These are phyloP conservation scores for Meandrina meandrites DNA, from an alignment of 92 coral and sea anemone species.

Conservation along the genomic window DNA sequence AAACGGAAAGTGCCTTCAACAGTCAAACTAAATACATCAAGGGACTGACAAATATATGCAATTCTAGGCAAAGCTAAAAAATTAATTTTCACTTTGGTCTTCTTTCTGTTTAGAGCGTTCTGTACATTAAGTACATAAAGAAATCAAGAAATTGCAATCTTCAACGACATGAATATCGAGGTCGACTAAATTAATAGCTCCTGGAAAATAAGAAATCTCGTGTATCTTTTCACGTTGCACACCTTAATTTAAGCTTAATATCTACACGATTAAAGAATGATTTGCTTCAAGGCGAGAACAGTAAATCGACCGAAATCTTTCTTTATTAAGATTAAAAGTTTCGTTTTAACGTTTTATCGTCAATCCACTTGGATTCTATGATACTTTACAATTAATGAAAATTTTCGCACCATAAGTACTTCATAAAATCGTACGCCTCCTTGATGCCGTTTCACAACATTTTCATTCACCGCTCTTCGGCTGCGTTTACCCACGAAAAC, in stretches of 20 bases:
- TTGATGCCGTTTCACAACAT: not conserved
- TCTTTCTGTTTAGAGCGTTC: not conserved
- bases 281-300: not conserved
- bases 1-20: slow-evolving; percentile 2
- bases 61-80: not conserved
- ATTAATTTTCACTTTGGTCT: not conserved
- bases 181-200: not conserved
- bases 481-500: not conserved
- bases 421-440: not conserved
- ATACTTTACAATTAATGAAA: not conserved
- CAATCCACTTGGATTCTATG: not conserved
- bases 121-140: not conserved
- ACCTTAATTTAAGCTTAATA: not conserved
- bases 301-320: not conserved
- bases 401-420: not conserved
- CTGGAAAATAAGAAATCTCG: not conserved
- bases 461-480: not conserved
- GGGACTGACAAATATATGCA: not conserved
- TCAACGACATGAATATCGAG: not conserved
- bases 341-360: not conserved
- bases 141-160: not conserved
- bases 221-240: not conserved
- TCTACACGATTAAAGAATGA: not conserved
- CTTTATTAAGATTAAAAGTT: not conserved
- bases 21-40: slow-evolving; percentile 1